A percentile compares a stretch with the other conserved stretches of the same genome.
phyloP scores from a whole-genome alignment of 2,113 vertebrate species.

The Chinchilla lanigera region DNA sequence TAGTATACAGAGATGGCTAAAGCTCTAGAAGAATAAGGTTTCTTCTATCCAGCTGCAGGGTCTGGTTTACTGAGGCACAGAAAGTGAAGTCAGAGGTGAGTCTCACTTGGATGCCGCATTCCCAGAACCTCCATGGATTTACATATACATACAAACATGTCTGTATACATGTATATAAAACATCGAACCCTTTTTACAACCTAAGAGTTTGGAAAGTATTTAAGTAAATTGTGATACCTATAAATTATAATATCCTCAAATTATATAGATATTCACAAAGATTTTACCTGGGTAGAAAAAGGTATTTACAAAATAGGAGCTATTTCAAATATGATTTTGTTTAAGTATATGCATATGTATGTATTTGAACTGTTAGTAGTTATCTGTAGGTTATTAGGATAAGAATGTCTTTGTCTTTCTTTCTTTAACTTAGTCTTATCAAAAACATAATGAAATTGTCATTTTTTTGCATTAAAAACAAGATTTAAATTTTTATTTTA shows the following conservation, averaged over 20 bases:
- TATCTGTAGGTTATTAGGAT: not conserved
- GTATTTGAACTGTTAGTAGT: not conserved
- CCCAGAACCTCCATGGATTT: not conserved
- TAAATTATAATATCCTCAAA: not conserved
- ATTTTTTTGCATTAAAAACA: not conserved
- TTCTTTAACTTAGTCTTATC: slow-evolving; percentile 7
- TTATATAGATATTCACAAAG: not conserved
- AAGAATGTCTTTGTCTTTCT: not conserved
- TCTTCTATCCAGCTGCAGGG: not conserved
- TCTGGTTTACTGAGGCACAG: not conserved
- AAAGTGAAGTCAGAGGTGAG: not conserved
- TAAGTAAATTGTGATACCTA: not conserved
- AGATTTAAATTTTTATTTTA: not conserved
- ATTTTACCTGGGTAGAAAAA: not conserved
- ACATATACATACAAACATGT: not conserved
- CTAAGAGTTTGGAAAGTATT: not conserved
- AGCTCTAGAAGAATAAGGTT: not conserved
- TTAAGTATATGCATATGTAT: not conserved
- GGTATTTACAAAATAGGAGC: not conserved
- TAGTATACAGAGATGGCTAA: not conserved
- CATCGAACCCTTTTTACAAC: not conserved
- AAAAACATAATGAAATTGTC: not conserved
- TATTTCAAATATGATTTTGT: not conserved
- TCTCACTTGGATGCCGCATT: not conserved
- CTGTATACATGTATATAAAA: not conserved